phyloP scores from a whole-genome alignment of 2,888 invertebrate genomes.

The Xanthia icteritia region DNA sequence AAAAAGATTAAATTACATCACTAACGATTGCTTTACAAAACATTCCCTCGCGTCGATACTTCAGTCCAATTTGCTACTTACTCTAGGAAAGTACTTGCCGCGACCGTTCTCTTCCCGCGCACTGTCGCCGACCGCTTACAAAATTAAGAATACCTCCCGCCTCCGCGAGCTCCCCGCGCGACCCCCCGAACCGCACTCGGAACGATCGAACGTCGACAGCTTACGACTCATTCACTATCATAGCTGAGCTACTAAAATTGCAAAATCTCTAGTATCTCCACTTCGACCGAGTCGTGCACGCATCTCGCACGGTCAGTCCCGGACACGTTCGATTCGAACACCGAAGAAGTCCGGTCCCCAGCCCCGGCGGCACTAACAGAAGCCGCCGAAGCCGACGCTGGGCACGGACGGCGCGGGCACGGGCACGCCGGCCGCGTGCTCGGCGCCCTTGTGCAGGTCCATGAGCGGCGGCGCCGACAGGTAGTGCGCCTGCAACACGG shows the following conservation, averaged over 20 bases:
- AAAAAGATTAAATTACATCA: conserved; percentile 83
- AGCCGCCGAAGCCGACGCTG: conserved; percentile 88
- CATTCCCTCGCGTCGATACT: conserved; percentile 68
- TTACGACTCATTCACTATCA: conserved; percentile 1
- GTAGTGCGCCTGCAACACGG: conserved; percentile 82
- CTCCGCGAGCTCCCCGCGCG: conserved; percentile 32
- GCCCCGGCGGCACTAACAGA: conserved; percentile 75
- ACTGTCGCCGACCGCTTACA: conserved; percentile 60
- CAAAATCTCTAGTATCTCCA: neutral
- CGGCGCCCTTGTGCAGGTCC: conserved; percentile 86
- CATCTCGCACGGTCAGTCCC: neutral
- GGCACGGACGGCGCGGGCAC: conserved; percentile 84
- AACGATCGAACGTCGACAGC: conserved; percentile 13
- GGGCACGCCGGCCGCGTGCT: conserved; percentile 77
- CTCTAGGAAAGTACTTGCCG: conserved; percentile 66
- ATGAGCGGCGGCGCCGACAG: conserved; percentile 85
- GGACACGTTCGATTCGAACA: neutral
- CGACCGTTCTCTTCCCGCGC: conserved; percentile 57
- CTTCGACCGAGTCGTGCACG: neutral
- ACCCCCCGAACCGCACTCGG: neutral
- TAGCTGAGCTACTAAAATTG: conserved; percentile 28
- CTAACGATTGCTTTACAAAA: conserved; percentile 80
- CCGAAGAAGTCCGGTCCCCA: too few relatives aligned
- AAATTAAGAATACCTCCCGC: conserved; percentile 51
- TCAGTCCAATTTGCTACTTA: conserved; percentile 77